Evolutionary conservation across 2,113 vertebrate species (phyloP), one percentile per base, ranked within the genome.

Genomic region (Amblyopsis rosae): DNA sequence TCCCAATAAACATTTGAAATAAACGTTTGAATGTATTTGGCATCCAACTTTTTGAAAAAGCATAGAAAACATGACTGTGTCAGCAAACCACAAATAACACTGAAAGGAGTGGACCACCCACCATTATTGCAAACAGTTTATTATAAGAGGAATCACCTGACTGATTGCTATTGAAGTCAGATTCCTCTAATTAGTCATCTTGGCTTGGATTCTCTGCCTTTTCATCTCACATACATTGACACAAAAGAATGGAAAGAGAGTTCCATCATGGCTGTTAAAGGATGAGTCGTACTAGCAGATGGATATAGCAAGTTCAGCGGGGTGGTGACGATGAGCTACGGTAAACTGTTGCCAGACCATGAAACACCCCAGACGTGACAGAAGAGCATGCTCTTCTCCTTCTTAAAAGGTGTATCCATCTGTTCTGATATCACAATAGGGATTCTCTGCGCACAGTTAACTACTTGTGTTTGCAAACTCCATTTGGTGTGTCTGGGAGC

Each of bases 401-500:
- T 68, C 45, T 12, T 50, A 26, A 26, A 26, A 26, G 26, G 26
- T 26, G 26, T 26, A 26, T 26, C 26, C 26, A 26, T 26, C 26
- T 26, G 26, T 26, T 26, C 26, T 26, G 26, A 26, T 26, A 26
- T 26, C 26, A 26, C 26, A 26, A 26, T 26, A 26, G 58, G 17
- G 57, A 67, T 67, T 58, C 65, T 71, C 45, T 59, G 65, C 47
- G 35, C 50, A 9, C 63, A 69, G 66, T 76, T 66, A 65, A 79
- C 61, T 12, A 12, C n/a, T 15, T 46, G 32, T 65, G 9, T 62
- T 50, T 71, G 33, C 58, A 15, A 53, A 33, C 35, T 61, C 47
- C 33, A 41, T 75, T 72, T 55, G 35, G 49, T 66, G 16, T 54
- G 4, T 12, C 62, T 65, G 62, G n/a, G 56, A 76, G 15, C 33